These are phyloP conservation scores for Chydorus sphaericus DNA, from an alignment of 2,888 invertebrate species.

Conservation along the genomic window DNA sequence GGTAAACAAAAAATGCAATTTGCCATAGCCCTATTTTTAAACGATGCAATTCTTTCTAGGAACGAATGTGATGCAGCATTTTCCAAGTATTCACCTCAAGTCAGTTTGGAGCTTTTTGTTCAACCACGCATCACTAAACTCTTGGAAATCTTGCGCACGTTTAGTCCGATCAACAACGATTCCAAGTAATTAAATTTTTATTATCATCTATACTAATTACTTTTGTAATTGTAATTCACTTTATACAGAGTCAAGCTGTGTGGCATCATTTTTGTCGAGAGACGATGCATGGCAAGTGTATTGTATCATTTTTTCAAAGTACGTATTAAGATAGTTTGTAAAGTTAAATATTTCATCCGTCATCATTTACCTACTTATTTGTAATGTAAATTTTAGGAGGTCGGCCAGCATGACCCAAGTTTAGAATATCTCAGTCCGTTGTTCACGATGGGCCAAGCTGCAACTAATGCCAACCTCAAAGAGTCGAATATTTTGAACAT, in stretches of 20 bases:
- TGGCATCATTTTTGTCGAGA: slow-evolving; percentile 7
- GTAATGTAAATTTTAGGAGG: too few species aligned
- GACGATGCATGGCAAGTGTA: not conserved
- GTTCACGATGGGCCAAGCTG: slow-evolving; percentile 57
- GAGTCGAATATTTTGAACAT: slow-evolving; percentile 64
- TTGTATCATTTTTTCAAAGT: not conserved
- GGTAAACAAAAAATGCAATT: not conserved
- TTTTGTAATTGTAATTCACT: not conserved
- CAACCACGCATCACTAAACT: not conserved
- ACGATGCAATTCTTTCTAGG: too few species aligned
- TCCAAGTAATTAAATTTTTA: not conserved
- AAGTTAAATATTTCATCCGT: not conserved
- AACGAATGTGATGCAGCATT: not conserved
- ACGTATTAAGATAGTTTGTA: slow-evolving; percentile 21
- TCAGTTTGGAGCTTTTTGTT: not conserved
- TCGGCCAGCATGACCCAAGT: slow-evolving; percentile 48
- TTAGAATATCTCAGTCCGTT: slow-evolving; percentile 57
- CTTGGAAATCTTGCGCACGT: not conserved
- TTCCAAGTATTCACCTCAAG: not conserved
- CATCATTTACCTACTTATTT: too few species aligned
- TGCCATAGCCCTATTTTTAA: not conserved
- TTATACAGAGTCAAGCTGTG: not conserved
- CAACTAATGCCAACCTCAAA: slow-evolving; percentile 43
- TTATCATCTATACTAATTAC: too few species aligned
- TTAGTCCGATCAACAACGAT: not conserved